Base-by-base conservation (phyloP, 2,113 vertebrate species). In the Corapipo altera region DNA sequence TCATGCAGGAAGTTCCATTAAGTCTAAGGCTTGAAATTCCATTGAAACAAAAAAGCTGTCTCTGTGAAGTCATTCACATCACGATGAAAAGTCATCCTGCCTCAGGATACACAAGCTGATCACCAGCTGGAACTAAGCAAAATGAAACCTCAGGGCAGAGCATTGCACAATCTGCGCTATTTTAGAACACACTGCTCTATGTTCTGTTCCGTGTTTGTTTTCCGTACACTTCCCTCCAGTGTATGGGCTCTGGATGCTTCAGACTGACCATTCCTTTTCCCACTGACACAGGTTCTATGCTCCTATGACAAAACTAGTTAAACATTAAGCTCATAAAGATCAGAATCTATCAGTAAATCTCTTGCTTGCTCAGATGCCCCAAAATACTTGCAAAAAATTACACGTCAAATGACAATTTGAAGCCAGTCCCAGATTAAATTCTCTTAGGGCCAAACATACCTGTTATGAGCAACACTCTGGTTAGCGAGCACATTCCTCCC, bases 401-500 rank as follows among this genome's bases (percentile, higher is more conserved):
- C 27, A 32, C 24, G 61, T 18, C 48, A 41, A 80, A 64, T 41
- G 8, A 54, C 67, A 85, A 30, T 23, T 54, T 59, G 32, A 75
- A 83, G 67, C 8, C 43, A 82, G n/a, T 24, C 49, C 9, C n/a
- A 24, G 30, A 32, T 6, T 7, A 51, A 72, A 48, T 66, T 76
- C 46, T 46, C 59, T 9, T 2, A 30, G 41, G 85, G 77, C 49
- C 9, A 35, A 89, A 97, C 97, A 5, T 97, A 98, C 98, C 0
- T 23, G 89, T 97, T 94, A 8, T 0, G 84, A 15, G 93, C 77
- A 15, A 98, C 66, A 55, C 88, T 80, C 55, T 93, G 90, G 76
- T 97, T 92, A 1, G 82, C 93, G 0, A 98, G 67, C 15, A 96
- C 21, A 2, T 98, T 98, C 59, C 46, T 98, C 37, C 97, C 97